A percentile compares a stretch with the other conserved stretches of the same genome.
phyloP scores from a whole-genome alignment of 2,888 invertebrate species.

The Platerodrilus igneus region DNA sequence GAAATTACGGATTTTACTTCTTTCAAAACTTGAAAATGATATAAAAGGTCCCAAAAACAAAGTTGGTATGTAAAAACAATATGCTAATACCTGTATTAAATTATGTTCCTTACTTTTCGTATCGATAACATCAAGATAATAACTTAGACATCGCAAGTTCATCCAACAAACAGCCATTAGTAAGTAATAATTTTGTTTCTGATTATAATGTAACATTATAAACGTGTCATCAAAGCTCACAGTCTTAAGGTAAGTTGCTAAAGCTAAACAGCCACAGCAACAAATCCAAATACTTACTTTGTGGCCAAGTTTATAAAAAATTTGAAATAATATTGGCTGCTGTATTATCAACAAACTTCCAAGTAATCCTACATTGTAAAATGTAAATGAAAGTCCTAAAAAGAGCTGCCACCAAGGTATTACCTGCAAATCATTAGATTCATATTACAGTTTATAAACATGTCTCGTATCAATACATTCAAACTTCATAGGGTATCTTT shows the following conservation, averaged over 20 bases:
- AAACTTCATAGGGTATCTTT: no score
- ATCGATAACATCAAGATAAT: conserved; percentile 60
- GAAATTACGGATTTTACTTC: conserved; percentile 39
- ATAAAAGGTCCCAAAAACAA: conserved; percentile 81
- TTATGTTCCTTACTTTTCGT: conserved; percentile 37
- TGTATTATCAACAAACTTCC: conserved; percentile 30
- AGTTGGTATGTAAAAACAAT: conserved; percentile 79
- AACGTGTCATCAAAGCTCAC: conserved; percentile 25
- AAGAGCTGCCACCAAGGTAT: conserved; percentile 55
- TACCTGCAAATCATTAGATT: conserved; percentile 39
- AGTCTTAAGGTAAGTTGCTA: conserved; percentile 51
- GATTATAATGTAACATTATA: conserved; percentile 40
- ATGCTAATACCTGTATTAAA: conserved; percentile 60
- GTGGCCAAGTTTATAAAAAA: conserved; percentile 49
- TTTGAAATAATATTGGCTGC: conserved; percentile 56
- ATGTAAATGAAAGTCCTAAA: conserved; percentile 51
- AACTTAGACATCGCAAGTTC: conserved; percentile 72
- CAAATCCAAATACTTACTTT: conserved; percentile 55
- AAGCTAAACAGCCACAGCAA: conserved; percentile 50
- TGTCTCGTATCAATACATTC: no score
- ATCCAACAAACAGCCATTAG: conserved; percentile 64
- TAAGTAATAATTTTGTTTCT: conserved; percentile 50
- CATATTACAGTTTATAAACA: no score
- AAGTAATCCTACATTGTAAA: conserved; percentile 26
- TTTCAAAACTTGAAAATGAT: conserved; percentile 66